Conservation (phyloP, 2,113 vertebrate species). For the Podiceps cristatus region DNA sequence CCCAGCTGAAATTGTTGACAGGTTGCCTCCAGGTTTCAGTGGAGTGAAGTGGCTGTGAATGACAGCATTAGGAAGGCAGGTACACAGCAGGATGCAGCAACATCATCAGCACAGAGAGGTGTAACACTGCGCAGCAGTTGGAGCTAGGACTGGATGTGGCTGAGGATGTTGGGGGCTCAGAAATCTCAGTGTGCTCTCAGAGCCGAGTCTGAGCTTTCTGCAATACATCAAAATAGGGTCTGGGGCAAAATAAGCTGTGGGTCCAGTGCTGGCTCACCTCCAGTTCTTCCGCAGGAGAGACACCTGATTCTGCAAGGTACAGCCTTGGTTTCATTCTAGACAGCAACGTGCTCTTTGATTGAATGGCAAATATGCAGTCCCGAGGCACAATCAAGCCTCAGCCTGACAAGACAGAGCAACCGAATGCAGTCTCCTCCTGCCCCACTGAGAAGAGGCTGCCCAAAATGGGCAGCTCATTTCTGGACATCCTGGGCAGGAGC, state of each 20-base stretch:
- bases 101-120: not conserved
- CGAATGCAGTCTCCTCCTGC: not conserved
- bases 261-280: fast-evolving
- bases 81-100: not conserved
- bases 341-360: not conserved
- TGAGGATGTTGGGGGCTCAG: not conserved
- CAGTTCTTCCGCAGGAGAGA: not conserved
- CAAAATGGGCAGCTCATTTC: not conserved
- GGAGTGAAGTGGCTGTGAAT: not conserved
- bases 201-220: not conserved
- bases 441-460: no score
- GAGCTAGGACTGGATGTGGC: not conserved
- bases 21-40: not conserved
- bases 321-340: not conserved
- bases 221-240: not conserved
- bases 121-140: not conserved
- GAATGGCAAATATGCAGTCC: not conserved
- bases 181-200: not conserved
- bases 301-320: not conserved
- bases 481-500: not conserved
- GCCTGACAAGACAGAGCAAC: not conserved
- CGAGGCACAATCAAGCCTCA: not conserved
- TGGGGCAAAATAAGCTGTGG: not conserved
- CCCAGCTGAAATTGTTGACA: not conserved
- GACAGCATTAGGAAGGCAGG: not conserved